Percentiles rank a stretch among this genome's conserved stretches.
Evolutionary conservation across 2,113 vertebrate species (phyloP).

Genomic region (Trichomycterus rosablanca): DNA sequence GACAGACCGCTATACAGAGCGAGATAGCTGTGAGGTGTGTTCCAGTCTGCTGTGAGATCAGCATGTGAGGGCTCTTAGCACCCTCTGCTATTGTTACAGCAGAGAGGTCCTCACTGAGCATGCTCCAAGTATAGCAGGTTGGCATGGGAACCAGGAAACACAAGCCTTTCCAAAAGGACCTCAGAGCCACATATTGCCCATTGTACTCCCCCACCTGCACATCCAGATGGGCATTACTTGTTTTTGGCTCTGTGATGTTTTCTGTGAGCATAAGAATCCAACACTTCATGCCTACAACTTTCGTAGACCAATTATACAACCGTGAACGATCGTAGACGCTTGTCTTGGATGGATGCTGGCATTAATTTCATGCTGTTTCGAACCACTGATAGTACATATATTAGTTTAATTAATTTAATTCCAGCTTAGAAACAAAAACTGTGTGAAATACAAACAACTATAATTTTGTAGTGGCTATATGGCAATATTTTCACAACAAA

Average conservation of each 20-base stretch:
- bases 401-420: no score
- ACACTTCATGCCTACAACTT: no score
- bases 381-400: no score
- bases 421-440: no score
- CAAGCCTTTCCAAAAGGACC: slow-evolving; percentile 43
- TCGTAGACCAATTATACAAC: no score
- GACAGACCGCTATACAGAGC: not conserved
- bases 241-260: slow-evolving; percentile 31
- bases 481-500: no score
- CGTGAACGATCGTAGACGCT: no score
- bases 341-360: no score
- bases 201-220: slow-evolving; percentile 19
- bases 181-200: slow-evolving; percentile 23
- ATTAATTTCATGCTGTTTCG: no score
- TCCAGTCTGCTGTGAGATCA: slow-evolving; percentile 40
- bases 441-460: no score
- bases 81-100: slow-evolving; percentile 50
- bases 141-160: slow-evolving; percentile 49
- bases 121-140: slow-evolving; percentile 40
- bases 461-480: no score
- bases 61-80: slow-evolving; percentile 44
- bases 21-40: slow-evolving; percentile 26
- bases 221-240: slow-evolving; percentile 36
- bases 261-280: not conserved
- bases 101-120: slow-evolving; percentile 44